Conservation (phyloP, 2,113 vertebrate species). For the Enhydra lutris region DNA sequence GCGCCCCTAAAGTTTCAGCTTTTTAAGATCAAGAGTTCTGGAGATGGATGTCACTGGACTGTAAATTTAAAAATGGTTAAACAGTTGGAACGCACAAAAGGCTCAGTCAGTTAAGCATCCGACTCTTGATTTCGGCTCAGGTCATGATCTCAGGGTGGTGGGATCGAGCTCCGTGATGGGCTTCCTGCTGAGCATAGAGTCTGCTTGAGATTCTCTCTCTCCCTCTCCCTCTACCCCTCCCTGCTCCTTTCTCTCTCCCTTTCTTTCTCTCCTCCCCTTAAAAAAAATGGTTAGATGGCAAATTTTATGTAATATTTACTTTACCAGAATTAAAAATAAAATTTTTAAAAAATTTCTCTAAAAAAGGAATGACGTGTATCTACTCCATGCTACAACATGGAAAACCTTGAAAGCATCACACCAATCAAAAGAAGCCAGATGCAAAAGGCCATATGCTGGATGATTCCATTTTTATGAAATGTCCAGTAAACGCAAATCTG, state of each 20-base stretch:
- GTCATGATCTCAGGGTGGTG: neutral
- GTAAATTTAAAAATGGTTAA: neutral
- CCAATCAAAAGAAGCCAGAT: neutral
- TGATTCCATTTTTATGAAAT: neutral
- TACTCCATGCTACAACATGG: neutral
- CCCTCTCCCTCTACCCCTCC: neutral
- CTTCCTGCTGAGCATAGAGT: neutral
- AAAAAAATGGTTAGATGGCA: neutral
- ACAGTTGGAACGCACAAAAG: neutral
- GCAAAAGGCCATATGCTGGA: neutral
- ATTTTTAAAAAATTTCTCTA: neutral
- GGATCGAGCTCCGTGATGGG: neutral
- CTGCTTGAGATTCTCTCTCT: neutral
- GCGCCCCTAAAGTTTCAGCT: neutral
- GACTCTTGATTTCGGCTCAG: neutral
- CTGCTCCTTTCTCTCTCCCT: neutral
- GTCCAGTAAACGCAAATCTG: neutral
- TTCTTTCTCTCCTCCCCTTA: neutral
- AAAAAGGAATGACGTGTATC: neutral
- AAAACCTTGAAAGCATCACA: neutral
- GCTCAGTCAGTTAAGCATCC: neutral
- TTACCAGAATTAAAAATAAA: neutral
- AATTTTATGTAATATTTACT: neutral
- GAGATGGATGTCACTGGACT: neutral
- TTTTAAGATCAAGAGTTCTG: neutral